Evolutionary conservation across 2,888 invertebrate species (phyloP).

Genomic region (Nomada ruficornis): DNA sequence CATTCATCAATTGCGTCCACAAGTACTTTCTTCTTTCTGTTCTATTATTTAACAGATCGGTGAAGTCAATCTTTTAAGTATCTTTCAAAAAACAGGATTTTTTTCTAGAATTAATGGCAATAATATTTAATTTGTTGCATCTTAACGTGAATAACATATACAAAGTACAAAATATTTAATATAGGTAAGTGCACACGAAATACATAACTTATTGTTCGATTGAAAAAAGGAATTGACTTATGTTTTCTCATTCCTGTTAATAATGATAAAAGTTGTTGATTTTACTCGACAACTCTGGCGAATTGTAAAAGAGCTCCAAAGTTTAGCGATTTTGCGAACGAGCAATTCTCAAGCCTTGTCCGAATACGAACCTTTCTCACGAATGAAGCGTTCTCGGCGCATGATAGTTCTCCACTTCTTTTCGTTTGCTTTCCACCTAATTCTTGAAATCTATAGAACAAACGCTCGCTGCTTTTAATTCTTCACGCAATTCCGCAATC

Average conservation of each 20-base stretch:
- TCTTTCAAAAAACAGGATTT: no score
- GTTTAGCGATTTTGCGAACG: constrained; percentile 10
- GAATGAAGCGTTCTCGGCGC: constrained; percentile 11
- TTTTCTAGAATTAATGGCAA: no score
- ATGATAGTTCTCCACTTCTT: constrained; percentile 4
- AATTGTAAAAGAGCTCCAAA: background rate
- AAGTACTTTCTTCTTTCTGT: no score
- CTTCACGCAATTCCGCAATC: constrained; percentile 5
- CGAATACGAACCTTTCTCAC: constrained; percentile 15
- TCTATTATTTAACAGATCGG: no score
- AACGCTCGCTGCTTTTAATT: background rate
- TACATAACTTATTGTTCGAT: no score
- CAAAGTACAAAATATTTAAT: no score
- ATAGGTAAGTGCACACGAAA: no score
- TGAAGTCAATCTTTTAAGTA: no score
- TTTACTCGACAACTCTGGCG: background rate
- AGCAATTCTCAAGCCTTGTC: background rate
- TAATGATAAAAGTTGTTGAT: no score
- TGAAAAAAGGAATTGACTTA: no score
- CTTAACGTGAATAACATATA: no score
- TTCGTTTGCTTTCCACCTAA: constrained; percentile 2
- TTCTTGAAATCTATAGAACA: constrained; percentile 24
- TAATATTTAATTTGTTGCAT: no score
- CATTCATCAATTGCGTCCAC: background rate
- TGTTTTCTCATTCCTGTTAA: background rate